A percentile compares a stretch with the other conserved stretches of the same genome.
Evolutionary conservation across 2,797 vertebrate genomes (phyloP).

Genomic region (Acipenser ruthenus): DNA sequence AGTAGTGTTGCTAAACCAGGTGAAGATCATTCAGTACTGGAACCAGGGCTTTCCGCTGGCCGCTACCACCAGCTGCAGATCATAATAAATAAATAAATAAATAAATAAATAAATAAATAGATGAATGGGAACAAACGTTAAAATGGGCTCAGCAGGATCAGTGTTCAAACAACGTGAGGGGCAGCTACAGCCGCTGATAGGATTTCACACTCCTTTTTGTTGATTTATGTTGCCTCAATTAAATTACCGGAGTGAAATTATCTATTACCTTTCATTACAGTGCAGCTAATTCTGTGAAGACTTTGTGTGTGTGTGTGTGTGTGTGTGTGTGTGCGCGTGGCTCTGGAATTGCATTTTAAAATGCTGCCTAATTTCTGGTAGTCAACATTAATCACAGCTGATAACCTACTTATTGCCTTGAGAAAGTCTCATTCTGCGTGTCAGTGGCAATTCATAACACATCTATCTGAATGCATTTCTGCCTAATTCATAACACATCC

Average conservation of each 20-base stretch:
- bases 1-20: slow-evolving; percentile 1
- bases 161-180: slow-evolving; percentile 16
- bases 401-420: background rate
- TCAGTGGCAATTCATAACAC: background rate
- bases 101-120: too few species aligned
- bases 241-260: slow-evolving; percentile 38
- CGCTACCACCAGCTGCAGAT: background rate
- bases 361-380: background rate
- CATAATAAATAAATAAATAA: background rate
- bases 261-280: slow-evolving; percentile 34
- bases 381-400: background rate
- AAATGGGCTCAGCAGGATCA: background rate
- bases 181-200: slow-evolving; percentile 5
- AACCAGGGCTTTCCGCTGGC: background rate
- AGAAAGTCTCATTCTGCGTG: background rate
- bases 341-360: slow-evolving; percentile 5
- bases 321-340: background rate
- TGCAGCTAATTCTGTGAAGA: background rate
- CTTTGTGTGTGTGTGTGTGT: background rate
- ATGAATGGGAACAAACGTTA: background rate
- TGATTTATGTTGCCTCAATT: slow-evolving; percentile 25
- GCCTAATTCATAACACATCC: too few species aligned
- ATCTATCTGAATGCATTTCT: too few species aligned
- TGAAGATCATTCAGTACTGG: background rate
- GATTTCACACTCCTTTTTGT: slow-evolving; percentile 28